Percentiles rank a stretch among this genome's conserved stretches.
These are phyloP conservation scores for Falcunculus frontatus DNA, from an alignment of 2,113 vertebrate species.

Conservation along the genomic window DNA sequence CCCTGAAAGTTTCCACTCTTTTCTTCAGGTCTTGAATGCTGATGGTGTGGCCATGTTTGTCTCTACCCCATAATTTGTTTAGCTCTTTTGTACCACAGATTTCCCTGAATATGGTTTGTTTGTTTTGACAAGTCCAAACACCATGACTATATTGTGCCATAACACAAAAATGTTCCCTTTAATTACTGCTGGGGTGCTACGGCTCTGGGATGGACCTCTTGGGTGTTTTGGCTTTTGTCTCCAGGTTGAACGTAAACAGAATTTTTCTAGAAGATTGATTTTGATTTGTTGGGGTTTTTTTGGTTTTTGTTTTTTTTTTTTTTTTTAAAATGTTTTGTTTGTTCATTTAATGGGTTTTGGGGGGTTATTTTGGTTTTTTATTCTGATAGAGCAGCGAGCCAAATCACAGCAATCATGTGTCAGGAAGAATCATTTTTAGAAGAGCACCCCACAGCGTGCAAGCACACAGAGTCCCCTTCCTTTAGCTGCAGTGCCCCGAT, in stretches of 20 bases:
- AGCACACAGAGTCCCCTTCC: not conserved
- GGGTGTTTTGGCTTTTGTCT: not conserved
- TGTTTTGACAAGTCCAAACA: conserved; percentile 64
- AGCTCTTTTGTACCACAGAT: conserved; percentile 46
- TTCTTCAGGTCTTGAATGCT: conserved; percentile 50
- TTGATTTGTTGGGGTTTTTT: not conserved
- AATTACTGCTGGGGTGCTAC: not conserved
- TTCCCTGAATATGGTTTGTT: conserved; percentile 60
- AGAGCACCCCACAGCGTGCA: not conserved
- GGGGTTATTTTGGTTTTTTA: not conserved
- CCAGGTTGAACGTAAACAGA: not conserved
- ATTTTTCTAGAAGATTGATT: not conserved
- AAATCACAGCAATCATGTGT: not conserved
- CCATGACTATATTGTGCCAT: not conserved
- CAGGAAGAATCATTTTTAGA: not conserved
- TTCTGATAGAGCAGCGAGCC: not conserved
- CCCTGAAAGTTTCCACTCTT: conserved; percentile 40
- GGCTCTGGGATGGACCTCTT: not conserved
- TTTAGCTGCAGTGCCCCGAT: not conserved
- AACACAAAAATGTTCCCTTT: conserved; percentile 42
- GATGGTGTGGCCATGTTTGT: conserved; percentile 10
- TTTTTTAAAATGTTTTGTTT: not conserved
- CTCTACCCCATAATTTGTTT: conserved; percentile 55
- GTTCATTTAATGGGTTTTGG: not conserved
- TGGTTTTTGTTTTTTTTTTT: not conserved